Conservation (phyloP, 1,140 invertebrate genomes). For the Polyergus mexicanus region DNA sequence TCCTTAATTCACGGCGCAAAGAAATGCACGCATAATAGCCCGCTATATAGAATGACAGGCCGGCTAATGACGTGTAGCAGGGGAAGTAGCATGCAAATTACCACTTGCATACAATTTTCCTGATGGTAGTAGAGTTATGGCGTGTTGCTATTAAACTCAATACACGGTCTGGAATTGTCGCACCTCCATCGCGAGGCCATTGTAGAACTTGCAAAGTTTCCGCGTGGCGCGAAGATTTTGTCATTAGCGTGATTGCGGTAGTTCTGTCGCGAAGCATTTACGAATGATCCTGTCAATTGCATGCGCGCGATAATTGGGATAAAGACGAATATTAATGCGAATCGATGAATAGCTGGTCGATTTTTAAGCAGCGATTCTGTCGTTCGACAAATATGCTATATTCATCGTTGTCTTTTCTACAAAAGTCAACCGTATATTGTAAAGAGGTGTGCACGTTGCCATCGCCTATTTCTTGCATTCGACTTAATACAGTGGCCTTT, state of each 20-base stretch:
- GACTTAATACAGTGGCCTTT: constrained; percentile 18
- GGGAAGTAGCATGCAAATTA: constrained; percentile 56
- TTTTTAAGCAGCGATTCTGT: background rate
- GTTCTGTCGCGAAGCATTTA: constrained; percentile 53
- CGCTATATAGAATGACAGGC: constrained; percentile 38
- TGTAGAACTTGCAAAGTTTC: constrained; percentile 55
- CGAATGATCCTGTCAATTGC: constrained; percentile 45
- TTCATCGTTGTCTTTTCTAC: background rate
- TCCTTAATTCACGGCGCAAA: constrained; percentile 41
- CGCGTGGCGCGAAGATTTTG: constrained; percentile 54
- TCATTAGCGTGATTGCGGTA: constrained; percentile 55
- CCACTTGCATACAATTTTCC: constrained; percentile 51
- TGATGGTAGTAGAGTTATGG: constrained; percentile 34
- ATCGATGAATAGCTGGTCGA: constrained; percentile 19
- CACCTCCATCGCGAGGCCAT: constrained; percentile 47
- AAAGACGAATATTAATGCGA: background rate
- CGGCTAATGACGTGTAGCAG: constrained; percentile 48
- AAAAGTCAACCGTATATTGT: background rate
- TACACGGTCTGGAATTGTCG: constrained; percentile 53
- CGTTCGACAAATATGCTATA: background rate
- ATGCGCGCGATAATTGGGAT: background rate
- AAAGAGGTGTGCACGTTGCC: background rate
- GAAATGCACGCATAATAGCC: constrained; percentile 53
- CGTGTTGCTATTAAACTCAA: constrained; percentile 56
- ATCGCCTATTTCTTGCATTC: background rate